These are phyloP conservation scores for Glaucidium brasilianum DNA, from an alignment of 2,113 vertebrate genomes.

Conservation along the genomic window DNA sequence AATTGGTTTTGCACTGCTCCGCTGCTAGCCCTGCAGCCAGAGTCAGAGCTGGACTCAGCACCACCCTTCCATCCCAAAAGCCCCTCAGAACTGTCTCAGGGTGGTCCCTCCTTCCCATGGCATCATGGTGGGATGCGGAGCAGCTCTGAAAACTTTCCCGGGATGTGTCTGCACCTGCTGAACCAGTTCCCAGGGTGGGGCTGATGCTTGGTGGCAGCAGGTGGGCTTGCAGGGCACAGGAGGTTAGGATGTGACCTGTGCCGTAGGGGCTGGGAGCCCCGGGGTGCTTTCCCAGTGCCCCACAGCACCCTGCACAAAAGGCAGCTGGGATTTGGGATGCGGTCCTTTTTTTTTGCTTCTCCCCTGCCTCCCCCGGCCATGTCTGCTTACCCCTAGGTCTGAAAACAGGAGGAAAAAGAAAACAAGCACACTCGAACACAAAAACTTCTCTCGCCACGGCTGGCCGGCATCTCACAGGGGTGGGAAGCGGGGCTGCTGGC, in stretches of 20 bases:
- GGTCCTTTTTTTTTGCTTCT: background rate
- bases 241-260: background rate
- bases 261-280: background rate
- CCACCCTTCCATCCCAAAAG: background rate
- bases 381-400: background rate
- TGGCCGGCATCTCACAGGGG: fast-evolving
- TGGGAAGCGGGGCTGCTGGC: fast-evolving
- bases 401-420: background rate
- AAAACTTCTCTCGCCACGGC: background rate
- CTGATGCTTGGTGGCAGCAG: background rate
- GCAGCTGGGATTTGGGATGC: background rate
- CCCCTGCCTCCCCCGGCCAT: background rate
- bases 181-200: fast-evolving
- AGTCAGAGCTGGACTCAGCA: background rate
- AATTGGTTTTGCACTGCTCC: background rate
- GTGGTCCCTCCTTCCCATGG: background rate
- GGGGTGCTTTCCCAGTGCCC: no score
- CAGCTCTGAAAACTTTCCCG: background rate
- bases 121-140: fast-evolving
- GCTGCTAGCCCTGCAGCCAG: background rate
- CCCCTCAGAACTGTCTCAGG: background rate
- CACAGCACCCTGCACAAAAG: background rate
- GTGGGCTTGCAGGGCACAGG: background rate
- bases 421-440: background rate
- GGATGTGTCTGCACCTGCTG: background rate